These are phyloP conservation scores for Xylophagus ater DNA, from an alignment of 2,888 invertebrate genomes.

Conservation along the genomic window DNA sequence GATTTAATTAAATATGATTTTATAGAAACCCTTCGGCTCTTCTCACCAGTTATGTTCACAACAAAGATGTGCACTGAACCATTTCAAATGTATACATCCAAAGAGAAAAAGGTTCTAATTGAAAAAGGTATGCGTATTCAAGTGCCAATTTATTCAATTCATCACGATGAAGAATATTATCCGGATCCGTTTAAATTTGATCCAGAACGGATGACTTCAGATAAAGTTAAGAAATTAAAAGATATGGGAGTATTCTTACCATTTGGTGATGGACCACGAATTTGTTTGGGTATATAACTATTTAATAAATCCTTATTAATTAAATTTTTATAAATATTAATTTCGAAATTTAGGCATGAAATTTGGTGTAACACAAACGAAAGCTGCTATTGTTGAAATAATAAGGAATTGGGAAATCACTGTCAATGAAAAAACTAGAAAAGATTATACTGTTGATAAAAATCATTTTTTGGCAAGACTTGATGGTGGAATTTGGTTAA, in stretches of 20 bases:
- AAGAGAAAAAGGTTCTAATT: constrained; percentile 23
- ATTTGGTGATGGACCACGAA: constrained; percentile 37
- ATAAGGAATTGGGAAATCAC: too few species aligned
- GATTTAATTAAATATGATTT: constrained; percentile 3
- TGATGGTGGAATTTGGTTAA: too few species aligned
- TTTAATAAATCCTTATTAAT: too few species aligned
- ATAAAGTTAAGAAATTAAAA: constrained; percentile 24
- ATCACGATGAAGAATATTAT: constrained; percentile 40
- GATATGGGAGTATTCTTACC: constrained; percentile 30
- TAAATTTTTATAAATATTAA: too few species aligned
- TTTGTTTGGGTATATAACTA: constrained; percentile 37
- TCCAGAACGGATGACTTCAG: constrained; percentile 41
- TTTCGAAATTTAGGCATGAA: too few species aligned
- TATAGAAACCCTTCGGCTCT: constrained; percentile 28
- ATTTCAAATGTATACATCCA: constrained; percentile 23
- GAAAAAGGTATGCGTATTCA: constrained; percentile 23
- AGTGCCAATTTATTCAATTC: constrained; percentile 29
- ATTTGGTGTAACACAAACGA: too few species aligned
- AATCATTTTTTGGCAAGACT: too few species aligned
- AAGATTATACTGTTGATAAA: too few species aligned
- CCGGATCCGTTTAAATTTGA: constrained; percentile 43
- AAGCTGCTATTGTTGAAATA: too few species aligned
- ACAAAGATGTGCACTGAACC: constrained; percentile 29
- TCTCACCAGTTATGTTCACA: constrained; percentile 23
- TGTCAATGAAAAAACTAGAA: too few species aligned